A percentile compares a stretch with the other conserved stretches of the same genome.
phyloP scores from a whole-genome alignment of 1,140 invertebrate species.

The Conus betulinus region DNA sequence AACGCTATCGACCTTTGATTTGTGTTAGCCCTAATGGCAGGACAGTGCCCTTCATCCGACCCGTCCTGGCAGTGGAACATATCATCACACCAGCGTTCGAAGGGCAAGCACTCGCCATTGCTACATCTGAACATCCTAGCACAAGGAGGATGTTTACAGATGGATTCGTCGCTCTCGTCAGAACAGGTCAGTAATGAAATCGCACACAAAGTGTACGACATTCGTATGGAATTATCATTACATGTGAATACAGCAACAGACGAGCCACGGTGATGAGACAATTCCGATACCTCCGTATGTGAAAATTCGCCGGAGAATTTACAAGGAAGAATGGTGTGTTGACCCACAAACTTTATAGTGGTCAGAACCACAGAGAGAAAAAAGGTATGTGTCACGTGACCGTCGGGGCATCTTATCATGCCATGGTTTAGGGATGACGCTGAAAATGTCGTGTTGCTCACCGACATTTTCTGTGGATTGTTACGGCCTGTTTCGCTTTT shows the following conservation, averaged over 20 bases:
- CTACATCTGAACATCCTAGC: not conserved
- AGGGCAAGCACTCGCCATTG: not conserved
- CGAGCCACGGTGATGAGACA: not conserved
- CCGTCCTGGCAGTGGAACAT: not conserved
- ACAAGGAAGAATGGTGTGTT: too few species aligned
- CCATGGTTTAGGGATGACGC: too few species aligned
- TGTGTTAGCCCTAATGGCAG: too few species aligned
- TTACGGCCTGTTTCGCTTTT: too few species aligned
- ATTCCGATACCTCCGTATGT: not conserved
- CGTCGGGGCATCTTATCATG: not conserved
- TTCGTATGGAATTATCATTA: not conserved
- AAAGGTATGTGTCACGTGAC: not conserved
- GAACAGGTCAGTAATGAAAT: not conserved
- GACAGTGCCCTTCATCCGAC: not conserved
- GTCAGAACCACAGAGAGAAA: not conserved
- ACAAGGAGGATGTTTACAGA: too few species aligned
- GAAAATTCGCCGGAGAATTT: not conserved
- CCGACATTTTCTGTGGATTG: too few species aligned
- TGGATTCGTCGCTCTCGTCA: too few species aligned
- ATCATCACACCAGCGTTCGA: not conserved
- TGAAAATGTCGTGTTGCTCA: too few species aligned
- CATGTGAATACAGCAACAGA: not conserved
- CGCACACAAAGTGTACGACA: constrained; percentile 13
- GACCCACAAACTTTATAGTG: too few species aligned
- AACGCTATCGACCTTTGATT: not conserved